These are phyloP conservation scores for Paramisgurnus dabryanus DNA, from an alignment of 2,113 vertebrate genomes.

Conservation along the genomic window DNA sequence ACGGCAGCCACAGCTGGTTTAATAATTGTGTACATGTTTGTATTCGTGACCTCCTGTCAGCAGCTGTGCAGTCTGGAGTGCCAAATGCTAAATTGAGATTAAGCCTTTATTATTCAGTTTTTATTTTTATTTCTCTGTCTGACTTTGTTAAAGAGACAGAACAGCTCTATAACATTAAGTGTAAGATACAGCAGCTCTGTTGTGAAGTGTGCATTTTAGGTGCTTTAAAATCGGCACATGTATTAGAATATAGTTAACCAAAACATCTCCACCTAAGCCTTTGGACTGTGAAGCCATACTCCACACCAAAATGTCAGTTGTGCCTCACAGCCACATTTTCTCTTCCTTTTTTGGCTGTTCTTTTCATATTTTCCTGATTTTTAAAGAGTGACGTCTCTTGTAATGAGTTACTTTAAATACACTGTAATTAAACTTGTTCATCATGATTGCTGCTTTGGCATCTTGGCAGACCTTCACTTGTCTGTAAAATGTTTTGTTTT, in stretches of 20 bases:
- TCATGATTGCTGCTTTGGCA: neutral
- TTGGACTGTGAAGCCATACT: neutral
- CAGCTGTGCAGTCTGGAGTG: neutral
- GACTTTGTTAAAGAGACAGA: neutral
- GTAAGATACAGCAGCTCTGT: neutral
- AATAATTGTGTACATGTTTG: neutral
- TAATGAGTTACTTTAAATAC: neutral
- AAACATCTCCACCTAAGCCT: no score
- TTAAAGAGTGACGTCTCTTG: neutral
- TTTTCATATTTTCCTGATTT: slow-evolving; percentile 14
- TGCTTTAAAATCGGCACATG: no score
- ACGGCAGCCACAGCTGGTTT: no score
- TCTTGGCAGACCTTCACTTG: slow-evolving; percentile 18
- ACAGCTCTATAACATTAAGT: neutral
- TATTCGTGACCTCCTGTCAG: slow-evolving; percentile 11
- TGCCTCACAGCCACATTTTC: neutral
- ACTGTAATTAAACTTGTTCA: slow-evolving; percentile 22
- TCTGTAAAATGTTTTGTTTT: neutral
- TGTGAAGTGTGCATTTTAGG: neutral
- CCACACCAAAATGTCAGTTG: slow-evolving; percentile 1
- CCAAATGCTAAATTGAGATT: neutral
- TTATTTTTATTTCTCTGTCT: neutral
- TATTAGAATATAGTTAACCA: no score
- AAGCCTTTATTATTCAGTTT: neutral
- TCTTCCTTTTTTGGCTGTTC: slow-evolving; percentile 21